Evolutionary conservation across 2,888 invertebrate species (phyloP).

Genomic region (Agrotis ipsilon): DNA sequence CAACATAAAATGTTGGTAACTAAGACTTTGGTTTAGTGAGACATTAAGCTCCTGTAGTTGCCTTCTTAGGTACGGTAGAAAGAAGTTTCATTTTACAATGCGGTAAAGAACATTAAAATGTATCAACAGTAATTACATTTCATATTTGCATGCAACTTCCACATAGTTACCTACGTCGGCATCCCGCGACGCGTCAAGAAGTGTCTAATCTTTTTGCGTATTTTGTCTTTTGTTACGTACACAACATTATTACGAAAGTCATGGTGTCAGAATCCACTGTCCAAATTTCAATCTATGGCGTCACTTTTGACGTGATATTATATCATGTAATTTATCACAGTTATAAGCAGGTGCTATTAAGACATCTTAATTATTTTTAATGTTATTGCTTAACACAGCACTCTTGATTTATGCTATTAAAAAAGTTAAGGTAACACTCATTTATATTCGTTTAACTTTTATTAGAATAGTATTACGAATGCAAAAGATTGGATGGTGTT

Average conservation of each 20-base stretch:
- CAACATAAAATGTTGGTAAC: constrained; percentile 64
- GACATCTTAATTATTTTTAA: constrained; percentile 21
- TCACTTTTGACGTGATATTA: background rate
- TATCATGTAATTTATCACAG: background rate
- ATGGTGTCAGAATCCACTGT: no score
- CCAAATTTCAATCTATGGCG: background rate
- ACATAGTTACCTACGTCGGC: no score
- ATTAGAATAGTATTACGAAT: no score
- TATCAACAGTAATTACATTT: no score
- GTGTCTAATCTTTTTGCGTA: no score
- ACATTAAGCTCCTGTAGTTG: constrained; percentile 28
- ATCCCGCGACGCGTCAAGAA: no score
- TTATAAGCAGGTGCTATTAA: background rate
- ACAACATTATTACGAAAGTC: no score
- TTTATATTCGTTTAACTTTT: background rate
- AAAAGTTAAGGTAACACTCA: constrained; percentile 12
- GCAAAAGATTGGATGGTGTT: no score
- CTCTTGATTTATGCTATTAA: constrained; percentile 34
- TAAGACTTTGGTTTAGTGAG: constrained; percentile 42
- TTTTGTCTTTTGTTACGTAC: no score
- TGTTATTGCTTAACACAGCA: background rate
- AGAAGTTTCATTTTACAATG: no score
- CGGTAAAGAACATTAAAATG: no score
- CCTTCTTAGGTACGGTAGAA: background rate
- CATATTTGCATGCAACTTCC: no score